These are phyloP conservation scores for Diarsia rubi DNA, from an alignment of 2,888 invertebrate species.

Conservation along the genomic window DNA sequence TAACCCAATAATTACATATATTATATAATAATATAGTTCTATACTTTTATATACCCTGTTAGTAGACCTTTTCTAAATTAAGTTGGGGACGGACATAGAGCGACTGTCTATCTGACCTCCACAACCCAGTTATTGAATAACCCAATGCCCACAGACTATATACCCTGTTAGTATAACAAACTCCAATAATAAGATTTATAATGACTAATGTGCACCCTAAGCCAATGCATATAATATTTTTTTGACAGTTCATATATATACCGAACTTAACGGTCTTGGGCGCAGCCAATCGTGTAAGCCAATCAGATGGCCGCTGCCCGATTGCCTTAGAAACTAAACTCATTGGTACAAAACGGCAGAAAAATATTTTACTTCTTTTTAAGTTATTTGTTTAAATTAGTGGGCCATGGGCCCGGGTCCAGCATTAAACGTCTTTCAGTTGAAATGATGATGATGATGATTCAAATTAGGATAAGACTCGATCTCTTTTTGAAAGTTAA, in stretches of 20 bases:
- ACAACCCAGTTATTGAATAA: not conserved
- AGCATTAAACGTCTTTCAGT: too few species aligned
- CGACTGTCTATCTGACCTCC: not conserved
- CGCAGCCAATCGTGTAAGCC: conserved; percentile 27
- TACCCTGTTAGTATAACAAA: conserved; percentile 21
- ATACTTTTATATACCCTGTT: conserved; percentile 5
- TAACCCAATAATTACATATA: not conserved
- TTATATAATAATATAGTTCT: not conserved
- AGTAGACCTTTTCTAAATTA: not conserved
- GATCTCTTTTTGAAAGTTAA: not conserved
- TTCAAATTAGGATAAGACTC: not conserved
- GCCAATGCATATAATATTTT: conserved; percentile 36
- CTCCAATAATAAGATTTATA: not conserved
- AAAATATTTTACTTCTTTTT: not conserved
- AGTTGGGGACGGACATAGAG: not conserved
- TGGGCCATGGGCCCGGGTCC: too few species aligned
- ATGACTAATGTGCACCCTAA: conserved; percentile 48
- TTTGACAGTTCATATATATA: not conserved
- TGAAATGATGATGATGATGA: too few species aligned
- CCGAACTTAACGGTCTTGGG: not conserved
- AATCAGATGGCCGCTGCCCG: conserved; percentile 38
- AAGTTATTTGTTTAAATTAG: not conserved
- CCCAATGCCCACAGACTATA: not conserved
- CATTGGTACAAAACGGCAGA: not conserved
- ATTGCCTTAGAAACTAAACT: not conserved